A percentile compares a stretch with the other conserved stretches of the same genome.
phyloP scores from a whole-genome alignment of 2,888 invertebrate species.

The Punctoribates punctum region DNA sequence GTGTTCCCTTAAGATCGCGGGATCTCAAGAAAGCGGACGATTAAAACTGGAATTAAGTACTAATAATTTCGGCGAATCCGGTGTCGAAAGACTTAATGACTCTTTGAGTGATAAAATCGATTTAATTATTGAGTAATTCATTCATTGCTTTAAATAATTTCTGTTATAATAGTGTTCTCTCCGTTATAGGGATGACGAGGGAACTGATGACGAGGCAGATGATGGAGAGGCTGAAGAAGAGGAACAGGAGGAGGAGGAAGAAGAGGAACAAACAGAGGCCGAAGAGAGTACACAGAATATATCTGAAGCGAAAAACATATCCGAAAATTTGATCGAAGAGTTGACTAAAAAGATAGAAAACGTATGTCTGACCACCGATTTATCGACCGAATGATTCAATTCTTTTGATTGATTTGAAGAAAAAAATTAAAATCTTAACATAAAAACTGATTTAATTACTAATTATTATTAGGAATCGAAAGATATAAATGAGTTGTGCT shows the following conservation, averaged over 20 bases:
- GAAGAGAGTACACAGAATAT: background rate
- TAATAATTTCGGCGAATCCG: slow-evolving; percentile 43
- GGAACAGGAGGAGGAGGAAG: slow-evolving; percentile 38
- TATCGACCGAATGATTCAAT: background rate
- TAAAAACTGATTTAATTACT: background rate
- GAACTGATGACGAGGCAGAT: slow-evolving; percentile 56
- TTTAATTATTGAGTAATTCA: slow-evolving; percentile 36
- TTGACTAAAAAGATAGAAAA: slow-evolving; percentile 32
- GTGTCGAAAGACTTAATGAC: slow-evolving; percentile 18
- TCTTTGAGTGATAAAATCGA: slow-evolving; percentile 28
- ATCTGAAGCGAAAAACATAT: background rate
- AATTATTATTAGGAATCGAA: background rate
- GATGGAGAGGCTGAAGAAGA: slow-evolving; percentile 44
- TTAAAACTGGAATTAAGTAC: slow-evolving; percentile 37
- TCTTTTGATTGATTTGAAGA: background rate
- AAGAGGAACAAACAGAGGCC: background rate
- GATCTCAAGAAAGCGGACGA: slow-evolving; percentile 28
- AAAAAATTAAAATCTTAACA: background rate
- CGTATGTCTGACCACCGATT: slow-evolving; percentile 17
- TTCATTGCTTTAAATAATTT: background rate
- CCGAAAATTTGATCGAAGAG: slow-evolving; percentile 15
- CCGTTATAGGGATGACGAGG: slow-evolving; percentile 51
- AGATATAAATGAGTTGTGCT: slow-evolving; percentile 36
- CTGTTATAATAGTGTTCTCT: slow-evolving; percentile 15
- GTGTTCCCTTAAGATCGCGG: slow-evolving; percentile 5